Percentiles rank a stretch among this genome's conserved stretches.
Conservation (phyloP, 1,140 invertebrate genomes). For the Drosophila punjabiensis region DNA sequence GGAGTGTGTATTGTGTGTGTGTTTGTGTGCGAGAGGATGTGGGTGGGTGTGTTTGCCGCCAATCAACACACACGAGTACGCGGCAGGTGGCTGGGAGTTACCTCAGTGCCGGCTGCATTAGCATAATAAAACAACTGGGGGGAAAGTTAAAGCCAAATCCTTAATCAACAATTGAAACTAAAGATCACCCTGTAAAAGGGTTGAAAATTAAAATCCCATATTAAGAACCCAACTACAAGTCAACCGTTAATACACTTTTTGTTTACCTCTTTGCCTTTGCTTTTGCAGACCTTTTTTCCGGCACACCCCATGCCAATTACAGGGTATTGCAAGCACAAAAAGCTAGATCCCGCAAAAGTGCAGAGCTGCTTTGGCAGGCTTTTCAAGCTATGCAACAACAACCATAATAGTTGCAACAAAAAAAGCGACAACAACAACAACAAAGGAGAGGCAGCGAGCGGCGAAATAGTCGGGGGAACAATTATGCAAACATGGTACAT, state of each 20-base stretch:
- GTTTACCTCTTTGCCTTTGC: too few relatives aligned
- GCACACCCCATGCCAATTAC: neutral
- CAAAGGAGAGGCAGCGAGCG: conserved; percentile 9
- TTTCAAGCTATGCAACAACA: conserved; percentile 48
- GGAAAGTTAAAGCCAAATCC: conserved; percentile 22
- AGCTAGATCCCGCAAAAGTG: conserved; percentile 50
- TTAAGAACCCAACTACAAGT: too few relatives aligned
- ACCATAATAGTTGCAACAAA: conserved; percentile 25
- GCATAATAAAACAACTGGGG: conserved; percentile 60
- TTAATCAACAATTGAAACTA: neutral
- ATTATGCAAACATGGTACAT: conserved; percentile 56
- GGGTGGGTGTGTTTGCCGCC: conserved; percentile 21
- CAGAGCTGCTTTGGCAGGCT: conserved; percentile 68
- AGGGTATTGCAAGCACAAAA: conserved; percentile 43
- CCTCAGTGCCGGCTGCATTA: conserved; percentile 57
- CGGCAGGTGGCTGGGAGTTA: conserved; percentile 38
- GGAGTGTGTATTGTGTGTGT: conserved; percentile 8
- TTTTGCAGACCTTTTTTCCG: too few relatives aligned
- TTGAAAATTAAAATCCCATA: too few relatives aligned
- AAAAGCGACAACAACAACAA: conserved; percentile 23
- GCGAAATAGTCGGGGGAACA: conserved; percentile 57
- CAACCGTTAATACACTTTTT: too few relatives aligned
- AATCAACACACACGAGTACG: conserved; percentile 57
- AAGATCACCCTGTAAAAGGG: neutral
- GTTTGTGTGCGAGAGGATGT: conserved; percentile 9